phyloP scores from a whole-genome alignment of 2,113 vertebrate species.

The Eudyptes chrysolophus region DNA sequence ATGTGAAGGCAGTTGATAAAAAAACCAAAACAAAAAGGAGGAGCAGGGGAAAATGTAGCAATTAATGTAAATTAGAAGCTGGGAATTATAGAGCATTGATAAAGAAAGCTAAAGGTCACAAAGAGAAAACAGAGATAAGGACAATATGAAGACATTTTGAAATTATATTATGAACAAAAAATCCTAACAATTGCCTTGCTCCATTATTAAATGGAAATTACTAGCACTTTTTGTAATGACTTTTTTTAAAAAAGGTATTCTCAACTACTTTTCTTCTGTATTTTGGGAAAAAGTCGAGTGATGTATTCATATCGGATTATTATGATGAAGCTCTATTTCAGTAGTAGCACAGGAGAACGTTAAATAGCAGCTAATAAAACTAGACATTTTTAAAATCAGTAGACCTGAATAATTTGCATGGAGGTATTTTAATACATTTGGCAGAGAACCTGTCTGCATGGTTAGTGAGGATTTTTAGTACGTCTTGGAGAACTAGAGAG shows the following conservation, averaged over 20 bases:
- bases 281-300: not conserved
- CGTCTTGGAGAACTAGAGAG: not conserved
- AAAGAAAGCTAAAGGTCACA: not conserved
- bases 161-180: not conserved
- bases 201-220: not conserved
- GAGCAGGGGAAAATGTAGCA: not conserved
- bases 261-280: not conserved
- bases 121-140: not conserved
- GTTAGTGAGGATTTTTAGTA: conserved; percentile 12
- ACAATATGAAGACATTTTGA: not conserved
- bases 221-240: not conserved
- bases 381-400: conserved; percentile 59
- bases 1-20: not conserved
- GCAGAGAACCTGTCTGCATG: conserved; percentile 27
- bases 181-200: not conserved
- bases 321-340: conserved; percentile 18
- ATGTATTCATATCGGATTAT: conserved; percentile 11
- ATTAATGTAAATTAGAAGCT: not conserved
- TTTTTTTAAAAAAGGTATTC: not conserved
- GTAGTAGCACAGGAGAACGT: conserved; percentile 20
- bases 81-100: not conserved
- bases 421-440: conserved; percentile 57
- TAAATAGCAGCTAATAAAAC: conserved; percentile 66
- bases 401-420: conserved; percentile 44
- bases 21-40: not conserved